A percentile compares a stretch with the other conserved stretches of the same genome.
These are phyloP conservation scores for Carollia perspicillata DNA, from an alignment of 2,113 vertebrate species.

Conservation along the genomic window DNA sequence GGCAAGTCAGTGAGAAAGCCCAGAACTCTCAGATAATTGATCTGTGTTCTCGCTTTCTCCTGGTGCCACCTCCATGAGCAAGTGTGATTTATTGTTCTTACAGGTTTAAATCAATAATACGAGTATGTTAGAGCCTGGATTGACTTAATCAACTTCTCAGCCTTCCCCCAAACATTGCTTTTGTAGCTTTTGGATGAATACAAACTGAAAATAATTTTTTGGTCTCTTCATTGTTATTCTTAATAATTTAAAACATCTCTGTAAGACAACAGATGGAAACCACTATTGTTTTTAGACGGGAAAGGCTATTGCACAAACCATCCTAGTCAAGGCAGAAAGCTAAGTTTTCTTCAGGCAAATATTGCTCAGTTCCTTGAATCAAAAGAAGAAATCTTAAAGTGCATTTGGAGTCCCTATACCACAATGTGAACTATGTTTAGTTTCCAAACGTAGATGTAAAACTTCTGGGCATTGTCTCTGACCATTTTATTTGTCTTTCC, in stretches of 20 bases:
- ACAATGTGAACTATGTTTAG: background rate
- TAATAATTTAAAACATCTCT: constrained; percentile 26
- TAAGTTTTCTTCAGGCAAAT: background rate
- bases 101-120: constrained; percentile 50
- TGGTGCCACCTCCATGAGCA: background rate
- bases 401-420: background rate
- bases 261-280: background rate
- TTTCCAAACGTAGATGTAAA: background rate
- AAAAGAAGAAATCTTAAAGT: background rate
- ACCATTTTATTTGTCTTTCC: background rate
- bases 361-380: background rate
- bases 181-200: background rate
- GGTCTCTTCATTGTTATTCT: background rate
- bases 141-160: constrained; percentile 48
- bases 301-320: background rate
- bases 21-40: constrained; percentile 33
- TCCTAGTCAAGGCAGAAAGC: background rate
- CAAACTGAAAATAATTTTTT: background rate
- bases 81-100: constrained; percentile 53
- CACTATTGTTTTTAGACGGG: background rate
- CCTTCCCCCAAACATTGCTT: background rate
- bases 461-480: background rate
- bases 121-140: constrained; percentile 48
- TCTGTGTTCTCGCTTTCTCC: constrained; percentile 28
- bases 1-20: background rate